Evolutionary conservation across 1,140 invertebrate species (phyloP).

Genomic region (Notospermus geniculatus): DNA sequence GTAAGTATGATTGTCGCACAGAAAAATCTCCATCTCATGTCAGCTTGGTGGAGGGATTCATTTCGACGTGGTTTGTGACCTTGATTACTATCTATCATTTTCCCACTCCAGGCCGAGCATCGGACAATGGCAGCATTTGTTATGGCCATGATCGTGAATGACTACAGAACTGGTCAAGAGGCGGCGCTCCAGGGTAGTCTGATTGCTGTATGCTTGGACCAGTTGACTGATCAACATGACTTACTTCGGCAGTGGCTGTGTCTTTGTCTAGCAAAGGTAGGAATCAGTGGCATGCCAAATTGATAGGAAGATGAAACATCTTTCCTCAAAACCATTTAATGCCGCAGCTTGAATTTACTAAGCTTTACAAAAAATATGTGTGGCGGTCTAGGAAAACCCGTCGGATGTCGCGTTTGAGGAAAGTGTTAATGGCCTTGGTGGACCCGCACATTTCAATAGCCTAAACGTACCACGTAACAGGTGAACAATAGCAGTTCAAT

Average conservation of each 20-base stretch:
- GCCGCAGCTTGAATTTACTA: no score
- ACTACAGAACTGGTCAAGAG: conserved; percentile 81
- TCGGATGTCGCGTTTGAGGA: no score
- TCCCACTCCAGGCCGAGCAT: conserved; percentile 69
- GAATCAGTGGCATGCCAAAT: not conserved
- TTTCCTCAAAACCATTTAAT: no score
- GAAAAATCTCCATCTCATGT: not conserved
- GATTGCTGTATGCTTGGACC: conserved; percentile 84
- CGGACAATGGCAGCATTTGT: conserved; percentile 90
- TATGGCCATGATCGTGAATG: conserved; percentile 86
- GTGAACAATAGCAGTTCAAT: no score
- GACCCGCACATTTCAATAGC: no score
- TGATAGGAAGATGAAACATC: no score
- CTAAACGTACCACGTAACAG: no score
- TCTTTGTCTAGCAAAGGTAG: conserved; percentile 76
- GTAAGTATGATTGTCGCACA: conserved; percentile 61
- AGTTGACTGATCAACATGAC: conserved; percentile 58
- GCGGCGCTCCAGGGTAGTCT: conserved; percentile 81
- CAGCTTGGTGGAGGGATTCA: no score
- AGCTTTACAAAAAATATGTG: no score
- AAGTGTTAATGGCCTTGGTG: no score
- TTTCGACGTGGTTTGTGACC: no score
- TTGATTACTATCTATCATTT: not conserved
- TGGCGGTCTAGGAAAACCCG: no score
- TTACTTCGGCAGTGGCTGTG: conserved; percentile 86